A percentile compares a stretch with the other conserved stretches of the same genome.
These are phyloP conservation scores for Andinoacara biseriatus DNA, from an alignment of 2,113 vertebrate genomes.

Conservation along the genomic window DNA sequence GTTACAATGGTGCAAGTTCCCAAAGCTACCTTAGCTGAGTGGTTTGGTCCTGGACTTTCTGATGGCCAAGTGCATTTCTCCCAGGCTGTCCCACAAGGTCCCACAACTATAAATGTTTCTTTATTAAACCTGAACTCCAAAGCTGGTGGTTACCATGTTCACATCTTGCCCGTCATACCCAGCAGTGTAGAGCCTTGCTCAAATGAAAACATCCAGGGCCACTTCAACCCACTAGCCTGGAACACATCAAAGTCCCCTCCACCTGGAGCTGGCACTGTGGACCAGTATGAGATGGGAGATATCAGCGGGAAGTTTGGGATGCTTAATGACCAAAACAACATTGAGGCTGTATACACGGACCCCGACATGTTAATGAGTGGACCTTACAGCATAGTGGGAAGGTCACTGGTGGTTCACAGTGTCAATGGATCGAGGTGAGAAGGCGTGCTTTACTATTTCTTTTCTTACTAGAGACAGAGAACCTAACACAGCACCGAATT, in stretches of 20 bases:
- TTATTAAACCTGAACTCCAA: slow-evolving; percentile 62
- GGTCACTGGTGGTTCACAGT: slow-evolving; percentile 83
- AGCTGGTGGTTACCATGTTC: slow-evolving; percentile 81
- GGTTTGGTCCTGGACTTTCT: slow-evolving; percentile 70
- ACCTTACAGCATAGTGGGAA: slow-evolving; percentile 74
- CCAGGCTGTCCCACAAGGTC: slow-evolving; percentile 72
- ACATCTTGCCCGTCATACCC: slow-evolving; percentile 74
- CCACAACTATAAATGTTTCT: slow-evolving; percentile 70
- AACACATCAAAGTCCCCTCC: slow-evolving; percentile 67
- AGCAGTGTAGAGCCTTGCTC: slow-evolving; percentile 73
- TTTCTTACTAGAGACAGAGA: not conserved
- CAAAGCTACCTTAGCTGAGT: slow-evolving; percentile 55
- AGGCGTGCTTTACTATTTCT: not conserved
- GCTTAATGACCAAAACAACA: slow-evolving; percentile 54
- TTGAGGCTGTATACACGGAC: slow-evolving; percentile 61
- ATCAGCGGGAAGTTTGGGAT: slow-evolving; percentile 83
- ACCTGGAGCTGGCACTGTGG: slow-evolving; percentile 77
- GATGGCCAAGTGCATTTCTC: slow-evolving; percentile 69
- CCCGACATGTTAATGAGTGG: slow-evolving; percentile 78
- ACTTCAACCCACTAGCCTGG: slow-evolving; percentile 80
- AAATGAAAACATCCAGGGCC: slow-evolving; percentile 71
- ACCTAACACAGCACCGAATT: rapidly evolving
- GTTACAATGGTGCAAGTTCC: slow-evolving; percentile 67
- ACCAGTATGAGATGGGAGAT: slow-evolving; percentile 85
- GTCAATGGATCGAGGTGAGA: slow-evolving; percentile 79